Conservation (phyloP, 1,140 invertebrate genomes). For the Sitodiplosis mosellana region DNA sequence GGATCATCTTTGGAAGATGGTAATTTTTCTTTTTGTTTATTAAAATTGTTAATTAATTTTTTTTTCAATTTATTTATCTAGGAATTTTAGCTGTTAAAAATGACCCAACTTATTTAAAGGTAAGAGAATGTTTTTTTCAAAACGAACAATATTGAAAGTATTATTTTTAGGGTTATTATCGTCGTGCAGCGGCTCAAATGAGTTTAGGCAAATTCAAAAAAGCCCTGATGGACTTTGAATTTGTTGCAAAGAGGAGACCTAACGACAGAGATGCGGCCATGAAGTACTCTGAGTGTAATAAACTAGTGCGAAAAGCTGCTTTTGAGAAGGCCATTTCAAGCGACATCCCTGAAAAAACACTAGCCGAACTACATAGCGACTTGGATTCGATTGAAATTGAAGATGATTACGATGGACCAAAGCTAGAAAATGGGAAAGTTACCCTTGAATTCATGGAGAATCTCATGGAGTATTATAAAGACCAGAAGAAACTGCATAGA, state of each 20-base stretch:
- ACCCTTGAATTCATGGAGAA: slow-evolving; percentile 70
- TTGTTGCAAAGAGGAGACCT: slow-evolving; percentile 74
- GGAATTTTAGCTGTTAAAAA: slow-evolving; percentile 67
- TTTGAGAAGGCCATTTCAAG: slow-evolving; percentile 96
- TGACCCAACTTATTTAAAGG: slow-evolving; percentile 81
- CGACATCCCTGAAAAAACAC: slow-evolving; percentile 69
- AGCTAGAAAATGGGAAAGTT: slow-evolving; percentile 73
- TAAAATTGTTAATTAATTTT: not conserved
- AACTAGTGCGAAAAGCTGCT: slow-evolving; percentile 84
- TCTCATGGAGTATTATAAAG: slow-evolving; percentile 78
- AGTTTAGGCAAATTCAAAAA: slow-evolving; percentile 93
- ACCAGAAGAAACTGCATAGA: slow-evolving; percentile 83
- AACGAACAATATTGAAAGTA: too few species aligned
- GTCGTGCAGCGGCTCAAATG: slow-evolving; percentile 91
- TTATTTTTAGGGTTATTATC: slow-evolving; percentile 89
- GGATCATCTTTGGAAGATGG: slow-evolving; percentile 87
- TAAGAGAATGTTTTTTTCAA: too few species aligned
- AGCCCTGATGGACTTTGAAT: slow-evolving; percentile 92
- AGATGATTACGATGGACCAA: slow-evolving; percentile 83
- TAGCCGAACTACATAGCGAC: slow-evolving; percentile 68
- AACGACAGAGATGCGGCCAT: slow-evolving; percentile 85
- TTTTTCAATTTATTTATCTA: not conserved
- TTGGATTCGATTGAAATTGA: slow-evolving; percentile 89
- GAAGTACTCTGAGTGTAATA: slow-evolving; percentile 91
- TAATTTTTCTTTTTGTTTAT: too few species aligned